Base-by-base conservation (phyloP, 2,113 vertebrate genomes). In the Calidris pygmaea region DNA sequence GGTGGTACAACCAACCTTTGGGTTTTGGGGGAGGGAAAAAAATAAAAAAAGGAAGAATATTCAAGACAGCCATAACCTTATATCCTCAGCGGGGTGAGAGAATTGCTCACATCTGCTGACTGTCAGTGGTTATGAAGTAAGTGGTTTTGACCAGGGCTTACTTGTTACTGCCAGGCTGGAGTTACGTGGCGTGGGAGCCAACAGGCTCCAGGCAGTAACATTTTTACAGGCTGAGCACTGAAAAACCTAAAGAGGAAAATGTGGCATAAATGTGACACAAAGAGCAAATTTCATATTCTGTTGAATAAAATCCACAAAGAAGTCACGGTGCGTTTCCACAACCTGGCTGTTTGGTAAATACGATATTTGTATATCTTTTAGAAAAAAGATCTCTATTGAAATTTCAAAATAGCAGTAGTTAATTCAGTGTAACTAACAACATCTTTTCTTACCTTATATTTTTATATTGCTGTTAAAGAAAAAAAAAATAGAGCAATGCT, bases 151-250 rank as follows among this genome's bases (percentile, higher is more conserved):
- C 93, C 85, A 72, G 73, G 76, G 47, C 91, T 95, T 95, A 87
- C 93, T 96, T 68, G 78, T 97, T 95, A 92, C n/a, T 90, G 34
- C 92, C 87, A 77, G 93, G 88, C 96, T 92, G 72, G 65, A 96
- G 84, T 88, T 94, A 55, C 2, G 1, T 93, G 89, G 78, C 48
- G 15, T 84, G 77, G 84, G 85, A 98, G 87, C 80, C 53, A 87
- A 66, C 41, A 87, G 83, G 71, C 68, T 95, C 89, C 87, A 90
- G 50, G 89, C 93, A 92, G 68, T 97, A 93, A 97, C 91, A 94
- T 62, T 95, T 95, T 97, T 97, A 97, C 96, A 96, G 96, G 74
- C 96, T 68, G 60, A 96, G 80, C 96, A 84, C 91, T 97, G 92
- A 88, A 95, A 94, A 96, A 75, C 87, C 87, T 94, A 81, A 85